phyloP scores from a whole-genome alignment of 2,113 vertebrate genomes.

The Benitochromis conjunctus region DNA sequence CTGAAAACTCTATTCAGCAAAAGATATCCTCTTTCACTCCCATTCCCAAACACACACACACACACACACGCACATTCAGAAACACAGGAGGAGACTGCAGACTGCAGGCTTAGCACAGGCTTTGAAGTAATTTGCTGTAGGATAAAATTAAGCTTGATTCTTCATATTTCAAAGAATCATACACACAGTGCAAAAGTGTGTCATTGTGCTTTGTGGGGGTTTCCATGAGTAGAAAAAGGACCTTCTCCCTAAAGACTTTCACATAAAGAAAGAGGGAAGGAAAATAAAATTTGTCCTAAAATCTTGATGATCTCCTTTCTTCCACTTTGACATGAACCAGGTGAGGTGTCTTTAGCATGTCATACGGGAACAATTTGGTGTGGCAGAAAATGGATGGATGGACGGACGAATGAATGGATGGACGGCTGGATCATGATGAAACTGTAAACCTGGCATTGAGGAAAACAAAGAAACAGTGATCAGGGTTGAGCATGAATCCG shows the following conservation, averaged over 20 bases:
- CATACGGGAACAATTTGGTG: neutral
- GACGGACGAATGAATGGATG: neutral
- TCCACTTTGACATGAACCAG: neutral
- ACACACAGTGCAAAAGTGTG: neutral
- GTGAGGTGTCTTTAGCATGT: neutral
- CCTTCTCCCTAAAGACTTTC: neutral
- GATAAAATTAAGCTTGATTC: constrained; percentile 34
- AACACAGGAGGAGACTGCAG: no score
- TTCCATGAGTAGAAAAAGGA: neutral
- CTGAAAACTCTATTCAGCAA: constrained; percentile 33
- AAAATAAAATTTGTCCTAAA: neutral
- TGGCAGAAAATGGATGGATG: neutral
- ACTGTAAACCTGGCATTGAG: neutral
- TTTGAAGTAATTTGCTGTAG: constrained; percentile 34
- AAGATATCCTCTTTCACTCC: constrained; percentile 53
- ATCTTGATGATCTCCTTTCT: neutral
- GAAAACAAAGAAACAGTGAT: neutral
- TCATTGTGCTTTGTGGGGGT: neutral
- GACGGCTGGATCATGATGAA: neutral
- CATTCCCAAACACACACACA: neutral
- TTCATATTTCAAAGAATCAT: constrained; percentile 38
- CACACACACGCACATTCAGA: neutral
- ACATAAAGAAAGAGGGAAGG: neutral
- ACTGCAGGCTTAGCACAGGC: constrained; percentile 1
- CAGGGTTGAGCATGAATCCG: neutral